Evolutionary conservation across 2,888 invertebrate species (phyloP), one percentile per base, ranked within the genome.

Genomic region (Amphipyra tragopoginis): DNA sequence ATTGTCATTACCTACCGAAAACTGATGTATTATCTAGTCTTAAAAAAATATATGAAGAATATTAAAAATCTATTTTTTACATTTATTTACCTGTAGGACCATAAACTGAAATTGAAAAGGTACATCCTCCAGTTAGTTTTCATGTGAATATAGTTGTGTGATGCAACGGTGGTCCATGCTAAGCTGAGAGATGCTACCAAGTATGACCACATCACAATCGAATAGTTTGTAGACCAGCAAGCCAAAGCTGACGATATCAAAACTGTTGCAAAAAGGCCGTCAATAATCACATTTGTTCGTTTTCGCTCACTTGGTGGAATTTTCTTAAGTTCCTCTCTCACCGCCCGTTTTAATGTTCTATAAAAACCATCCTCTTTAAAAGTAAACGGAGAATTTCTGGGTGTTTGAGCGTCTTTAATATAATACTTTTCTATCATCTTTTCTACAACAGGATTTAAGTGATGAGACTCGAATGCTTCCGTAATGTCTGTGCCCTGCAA

Each of bases 131-230:
- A 97, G 82, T 96, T 97, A 70, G 97, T 96, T 70, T 93, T 96
- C 82, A 95, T 96, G 84, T 98, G 98, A 71, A 98, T 96, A 83
- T 97, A 98, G 84, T 98, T 98, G 83, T 98, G 98, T 0, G 96
- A 94, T 0, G 95, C 95, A 3, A 97, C 94, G 0, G 95, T 88
- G 0, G 95, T 90, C 95, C 96, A 96, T 2, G 95, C 93, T 3
- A 98, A 85, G 0, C 96, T 85, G 0, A 96, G 45, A 2, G 96
- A 87, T 1, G 93, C 90, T 14, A 83, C 63, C 5, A 90, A 47
- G 58, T 88, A 90, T 2, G 83, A 86, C 0, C 71, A 52, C 82
- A 82, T 81, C 1, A 81, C 79, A 7, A 85, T 33, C 86, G 86
- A 90, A 51, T 89, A 87, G 58, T 86, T 75, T 11, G 78, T 82